Evolutionary conservation across 1,140 invertebrate species (phyloP).

Genomic region (Dendrolimus kikuchii): DNA sequence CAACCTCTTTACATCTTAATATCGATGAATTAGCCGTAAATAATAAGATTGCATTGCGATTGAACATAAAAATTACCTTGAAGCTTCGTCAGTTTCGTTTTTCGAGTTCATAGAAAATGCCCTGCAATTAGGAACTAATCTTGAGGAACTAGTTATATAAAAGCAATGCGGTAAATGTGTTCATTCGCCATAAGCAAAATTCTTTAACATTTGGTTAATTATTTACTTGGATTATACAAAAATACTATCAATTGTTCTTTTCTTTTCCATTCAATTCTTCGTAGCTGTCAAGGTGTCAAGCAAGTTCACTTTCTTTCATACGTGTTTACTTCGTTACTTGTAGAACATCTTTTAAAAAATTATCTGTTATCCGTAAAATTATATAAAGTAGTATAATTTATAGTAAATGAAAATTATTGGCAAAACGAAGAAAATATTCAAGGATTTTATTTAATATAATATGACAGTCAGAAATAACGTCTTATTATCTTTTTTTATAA

Average conservation of each 20-base stretch:
- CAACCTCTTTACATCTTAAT: not conserved
- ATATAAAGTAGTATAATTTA: too few relatives aligned
- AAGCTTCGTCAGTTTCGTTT: slow-evolving; percentile 71
- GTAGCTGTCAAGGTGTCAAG: slow-evolving; percentile 18
- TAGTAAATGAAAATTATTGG: too few relatives aligned
- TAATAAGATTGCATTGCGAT: slow-evolving; percentile 8
- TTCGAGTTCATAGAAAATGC: slow-evolving; percentile 71
- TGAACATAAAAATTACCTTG: slow-evolving; percentile 57
- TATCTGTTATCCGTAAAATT: too few relatives aligned
- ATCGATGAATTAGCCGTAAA: not conserved
- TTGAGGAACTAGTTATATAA: slow-evolving; percentile 35
- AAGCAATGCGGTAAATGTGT: slow-evolving; percentile 25
- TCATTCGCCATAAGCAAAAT: slow-evolving; percentile 35
- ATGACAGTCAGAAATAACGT: too few relatives aligned
- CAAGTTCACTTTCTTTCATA: too few relatives aligned
- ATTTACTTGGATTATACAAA: slow-evolving; percentile 40
- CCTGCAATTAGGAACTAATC: slow-evolving; percentile 36
- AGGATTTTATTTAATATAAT: too few relatives aligned
- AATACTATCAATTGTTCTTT: slow-evolving; percentile 44
- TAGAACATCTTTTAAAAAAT: too few relatives aligned
- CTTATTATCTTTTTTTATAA: too few relatives aligned
- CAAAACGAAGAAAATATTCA: too few relatives aligned
- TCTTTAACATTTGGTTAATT: slow-evolving; percentile 32
- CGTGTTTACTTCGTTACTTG: too few relatives aligned
- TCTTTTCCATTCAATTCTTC: slow-evolving; percentile 23